Conservation (phyloP, 1,140 invertebrate species). For the Heliconius himera region DNA sequence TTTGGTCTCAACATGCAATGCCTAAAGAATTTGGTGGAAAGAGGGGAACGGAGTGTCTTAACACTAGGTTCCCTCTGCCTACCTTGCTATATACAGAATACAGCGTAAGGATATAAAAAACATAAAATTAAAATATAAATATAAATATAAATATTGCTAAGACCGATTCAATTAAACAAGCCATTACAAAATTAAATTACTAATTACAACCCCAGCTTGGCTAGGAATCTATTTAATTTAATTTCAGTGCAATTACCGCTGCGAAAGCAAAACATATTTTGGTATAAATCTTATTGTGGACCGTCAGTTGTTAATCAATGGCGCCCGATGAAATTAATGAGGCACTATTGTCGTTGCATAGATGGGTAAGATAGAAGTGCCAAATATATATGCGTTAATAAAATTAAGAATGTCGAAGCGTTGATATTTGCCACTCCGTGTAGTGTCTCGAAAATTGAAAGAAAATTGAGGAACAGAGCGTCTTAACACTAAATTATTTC, state of each 20-base stretch:
- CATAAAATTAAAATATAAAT: not conserved
- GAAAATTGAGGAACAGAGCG: too few species aligned
- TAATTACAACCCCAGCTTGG: not conserved
- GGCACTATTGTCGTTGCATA: slow-evolving; percentile 27
- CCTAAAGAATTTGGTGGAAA: too few species aligned
- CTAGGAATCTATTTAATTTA: slow-evolving; percentile 1
- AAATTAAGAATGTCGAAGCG: too few species aligned
- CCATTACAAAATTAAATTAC: not conserved
- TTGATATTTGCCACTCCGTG: too few species aligned
- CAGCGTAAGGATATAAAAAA: too few species aligned
- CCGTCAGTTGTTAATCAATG: slow-evolving; percentile 28
- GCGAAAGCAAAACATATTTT: slow-evolving; percentile 23
- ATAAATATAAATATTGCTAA: not conserved
- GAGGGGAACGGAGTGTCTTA: too few species aligned
- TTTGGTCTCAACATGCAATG: too few species aligned
- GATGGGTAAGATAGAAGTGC: slow-evolving; percentile 6
- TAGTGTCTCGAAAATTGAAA: too few species aligned
- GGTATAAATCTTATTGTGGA: slow-evolving; percentile 24
- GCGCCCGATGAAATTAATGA: slow-evolving; percentile 25
- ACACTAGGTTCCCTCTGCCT: too few species aligned
- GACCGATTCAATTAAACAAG: not conserved
- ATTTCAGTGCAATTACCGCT: not conserved
- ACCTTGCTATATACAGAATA: too few species aligned
- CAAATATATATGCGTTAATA: not conserved
- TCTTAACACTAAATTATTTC: too few species aligned